Conservation (phyloP, 2,888 invertebrate species). For the Cosmorhoe ocellata region DNA sequence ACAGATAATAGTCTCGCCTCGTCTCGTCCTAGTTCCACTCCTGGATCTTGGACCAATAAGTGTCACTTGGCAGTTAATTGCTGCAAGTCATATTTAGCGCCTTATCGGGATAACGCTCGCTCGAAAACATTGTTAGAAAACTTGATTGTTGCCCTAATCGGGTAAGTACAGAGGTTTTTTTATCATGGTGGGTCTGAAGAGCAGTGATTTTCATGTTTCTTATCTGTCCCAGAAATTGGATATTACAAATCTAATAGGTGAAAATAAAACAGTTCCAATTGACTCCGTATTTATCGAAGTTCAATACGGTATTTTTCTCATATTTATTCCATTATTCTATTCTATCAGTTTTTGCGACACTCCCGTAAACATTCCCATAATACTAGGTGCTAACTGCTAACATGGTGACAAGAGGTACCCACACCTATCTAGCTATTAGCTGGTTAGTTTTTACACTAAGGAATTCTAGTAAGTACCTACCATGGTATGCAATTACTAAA, state of each 20-base stretch:
- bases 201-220: no score
- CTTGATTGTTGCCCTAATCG: slow-evolving; percentile 14
- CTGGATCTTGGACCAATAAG: slow-evolving; percentile 12
- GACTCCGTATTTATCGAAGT: no score
- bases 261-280: no score
- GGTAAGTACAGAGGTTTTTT: neutral
- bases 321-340: neutral
- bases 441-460: slow-evolving; percentile 13
- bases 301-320: no score
- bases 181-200: no score
- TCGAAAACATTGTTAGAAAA: slow-evolving; percentile 31
- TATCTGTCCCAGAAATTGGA: no score
- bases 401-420: no score
- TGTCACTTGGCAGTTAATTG: slow-evolving; percentile 39
- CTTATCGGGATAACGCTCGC: slow-evolving; percentile 39
- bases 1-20: neutral
- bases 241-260: no score
- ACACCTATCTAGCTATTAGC: slow-evolving; percentile 7
- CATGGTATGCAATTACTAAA: no score
- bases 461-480: neutral
- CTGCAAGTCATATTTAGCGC: slow-evolving; percentile 41
- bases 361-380: neutral
- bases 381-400: neutral
- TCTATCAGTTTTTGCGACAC: neutral
- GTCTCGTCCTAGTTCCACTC: slow-evolving; percentile 2